phyloP scores from a whole-genome alignment of 2,113 vertebrate genomes.

The Entosphenus tridentatus region DNA sequence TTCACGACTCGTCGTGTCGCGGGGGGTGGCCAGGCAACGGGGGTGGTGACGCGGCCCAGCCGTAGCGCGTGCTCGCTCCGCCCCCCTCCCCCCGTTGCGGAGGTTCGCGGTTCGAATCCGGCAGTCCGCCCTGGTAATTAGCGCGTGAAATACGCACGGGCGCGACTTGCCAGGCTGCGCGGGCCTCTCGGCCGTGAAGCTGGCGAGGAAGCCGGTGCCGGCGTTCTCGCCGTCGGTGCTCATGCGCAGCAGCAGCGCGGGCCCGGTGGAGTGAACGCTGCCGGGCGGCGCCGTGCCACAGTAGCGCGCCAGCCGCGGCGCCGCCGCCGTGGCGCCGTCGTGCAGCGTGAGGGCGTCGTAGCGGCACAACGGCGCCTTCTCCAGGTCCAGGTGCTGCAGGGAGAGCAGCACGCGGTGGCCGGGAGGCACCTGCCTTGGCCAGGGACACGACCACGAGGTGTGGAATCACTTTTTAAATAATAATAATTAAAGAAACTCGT shows the following conservation, averaged over 20 bases:
- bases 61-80: too few relatives aligned
- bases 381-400: slow-evolving; percentile 68
- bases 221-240: slow-evolving; percentile 85
- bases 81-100: too few relatives aligned
- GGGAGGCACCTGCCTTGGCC: slow-evolving; percentile 45
- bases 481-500: slow-evolving; percentile 15
- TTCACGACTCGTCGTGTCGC: neutral
- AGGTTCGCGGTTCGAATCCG: too few relatives aligned
- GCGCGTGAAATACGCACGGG: neutral
- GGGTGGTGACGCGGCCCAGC: too few relatives aligned
- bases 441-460: slow-evolving; percentile 1
- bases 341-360: slow-evolving; percentile 91
- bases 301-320: slow-evolving; percentile 72
- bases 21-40: too few relatives aligned
- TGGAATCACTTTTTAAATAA: slow-evolving; percentile 6
- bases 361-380: slow-evolving; percentile 67
- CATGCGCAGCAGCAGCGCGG: slow-evolving; percentile 95
- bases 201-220: slow-evolving; percentile 73
- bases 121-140: too few relatives aligned
- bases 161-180: slow-evolving; percentile 58
- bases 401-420: slow-evolving; percentile 77
- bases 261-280: slow-evolving; percentile 57
- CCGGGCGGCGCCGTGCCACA: slow-evolving; percentile 73
- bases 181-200: slow-evolving; percentile 57
- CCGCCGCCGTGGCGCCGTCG: slow-evolving; percentile 36